A percentile compares a stretch with the other conserved stretches of the same genome.
These are phyloP conservation scores for Crocodylus rhombifer DNA, from an alignment of 2,797 vertebrate species.

Conservation along the genomic window DNA sequence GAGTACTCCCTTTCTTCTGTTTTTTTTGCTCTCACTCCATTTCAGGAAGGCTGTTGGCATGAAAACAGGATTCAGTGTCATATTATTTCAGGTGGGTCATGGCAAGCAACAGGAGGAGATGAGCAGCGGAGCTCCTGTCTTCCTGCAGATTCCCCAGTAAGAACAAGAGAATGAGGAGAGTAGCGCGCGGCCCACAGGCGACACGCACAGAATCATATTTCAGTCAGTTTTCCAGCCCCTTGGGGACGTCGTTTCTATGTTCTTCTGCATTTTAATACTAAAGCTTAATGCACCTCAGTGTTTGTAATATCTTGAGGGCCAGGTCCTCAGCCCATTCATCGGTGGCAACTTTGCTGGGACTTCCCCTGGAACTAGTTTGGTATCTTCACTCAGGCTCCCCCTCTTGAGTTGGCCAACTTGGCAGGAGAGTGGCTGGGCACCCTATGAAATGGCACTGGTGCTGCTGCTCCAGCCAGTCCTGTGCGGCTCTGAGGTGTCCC, in stretches of 20 bases:
- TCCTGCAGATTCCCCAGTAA: constrained; percentile 20
- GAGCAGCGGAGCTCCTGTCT: constrained; percentile 42
- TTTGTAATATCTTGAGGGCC: constrained; percentile 16
- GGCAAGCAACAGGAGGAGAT: constrained; percentile 9
- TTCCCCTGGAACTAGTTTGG: background rate
- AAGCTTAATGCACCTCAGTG: constrained; percentile 40
- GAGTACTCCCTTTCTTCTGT: background rate
- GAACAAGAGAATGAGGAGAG: constrained; percentile 22
- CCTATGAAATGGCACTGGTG: background rate
- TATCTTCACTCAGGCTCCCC: background rate
- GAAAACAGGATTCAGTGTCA: constrained; percentile 2
- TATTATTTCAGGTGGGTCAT: background rate
- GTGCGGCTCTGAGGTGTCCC: background rate
- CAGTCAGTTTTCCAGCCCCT: background rate
- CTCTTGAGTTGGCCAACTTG: background rate
- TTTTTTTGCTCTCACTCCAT: background rate
- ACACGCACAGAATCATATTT: background rate
- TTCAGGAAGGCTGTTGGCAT: background rate
- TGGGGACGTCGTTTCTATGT: constrained; percentile 35
- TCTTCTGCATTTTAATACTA: constrained; percentile 4
- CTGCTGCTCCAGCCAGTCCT: background rate
- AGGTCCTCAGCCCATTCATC: background rate
- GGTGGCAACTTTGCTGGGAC: constrained; percentile 21
- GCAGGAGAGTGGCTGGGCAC: background rate
- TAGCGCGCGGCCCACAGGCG: background rate